Conservation (phyloP, 2,888 invertebrate genomes). For the Balanococcus diminutus region DNA sequence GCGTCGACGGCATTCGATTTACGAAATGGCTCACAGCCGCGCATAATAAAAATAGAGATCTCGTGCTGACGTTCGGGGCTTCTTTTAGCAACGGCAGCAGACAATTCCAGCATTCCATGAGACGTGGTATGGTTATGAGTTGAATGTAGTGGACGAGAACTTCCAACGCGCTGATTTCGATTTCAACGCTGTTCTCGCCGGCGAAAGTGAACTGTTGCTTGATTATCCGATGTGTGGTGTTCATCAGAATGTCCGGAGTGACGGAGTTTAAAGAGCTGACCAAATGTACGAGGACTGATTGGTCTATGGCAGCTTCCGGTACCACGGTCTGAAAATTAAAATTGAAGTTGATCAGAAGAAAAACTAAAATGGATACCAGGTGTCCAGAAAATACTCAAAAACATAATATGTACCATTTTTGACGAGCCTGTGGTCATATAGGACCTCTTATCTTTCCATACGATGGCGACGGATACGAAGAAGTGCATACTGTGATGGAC, state of each 20-base stretch:
- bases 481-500: constrained; percentile 81
- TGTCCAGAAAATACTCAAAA: no score
- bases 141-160: constrained; percentile 71
- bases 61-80: constrained; percentile 73
- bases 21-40: constrained; percentile 83
- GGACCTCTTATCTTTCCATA: constrained; percentile 78
- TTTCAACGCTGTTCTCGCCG: constrained; percentile 64
- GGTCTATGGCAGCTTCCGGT: constrained; percentile 71
- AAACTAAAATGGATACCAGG: not conserved
- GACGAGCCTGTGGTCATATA: not conserved
- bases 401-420: not conserved
- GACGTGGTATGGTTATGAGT: constrained; percentile 69
- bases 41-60: constrained; percentile 78
- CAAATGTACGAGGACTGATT: constrained; percentile 77
- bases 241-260: constrained; percentile 82
- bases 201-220: constrained; percentile 72
- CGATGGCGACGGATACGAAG: constrained; percentile 80
- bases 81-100: constrained; percentile 77
- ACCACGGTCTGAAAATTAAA: constrained; percentile 36
- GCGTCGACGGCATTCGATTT: constrained; percentile 70
- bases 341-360: not conserved
- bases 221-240: constrained; percentile 80
- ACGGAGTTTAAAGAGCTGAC: constrained; percentile 81
- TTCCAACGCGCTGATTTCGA: constrained; percentile 83
- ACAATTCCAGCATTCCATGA: constrained; percentile 79